Evolutionary conservation across 2,113 vertebrate genomes (phyloP), one percentile per base, ranked within the genome.

Genomic region (Baryphthengus martii): DNA sequence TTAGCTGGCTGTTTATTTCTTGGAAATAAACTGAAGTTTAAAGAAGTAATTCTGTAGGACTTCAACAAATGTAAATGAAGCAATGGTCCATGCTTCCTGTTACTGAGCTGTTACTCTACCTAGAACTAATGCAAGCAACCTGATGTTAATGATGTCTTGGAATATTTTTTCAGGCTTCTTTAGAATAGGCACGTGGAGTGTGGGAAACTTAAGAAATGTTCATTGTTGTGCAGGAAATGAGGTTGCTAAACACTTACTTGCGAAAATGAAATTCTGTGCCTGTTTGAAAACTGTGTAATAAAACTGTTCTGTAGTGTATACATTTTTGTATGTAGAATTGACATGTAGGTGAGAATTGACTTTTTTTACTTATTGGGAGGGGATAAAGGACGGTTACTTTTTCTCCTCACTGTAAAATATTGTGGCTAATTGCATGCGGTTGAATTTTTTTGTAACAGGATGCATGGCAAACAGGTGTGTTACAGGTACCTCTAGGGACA

Each of bases 11-110:
- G 37, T 67, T 66, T 90, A 81, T 92, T 81, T 82, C 55, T 44
- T 84, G 59, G 44, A 91, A 96, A 86, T 78, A 68, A 92, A 67
- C 25, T 79, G 0, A 18, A 78, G n/a, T 37, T 66, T 44, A 63
- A 75, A 73, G 17, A 40, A 59, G 7, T 81, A 73, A 61, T 37
- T 90, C 4, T 49, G 25, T 33, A 39, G 73, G 49, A 81, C 55
- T 87, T 82, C 33, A 89, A 78, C 63, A 93, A 87, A 85, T 91
- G 42, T 93, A 50, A 95, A 80, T 4, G 33, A 94, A 89, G 45
- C 77, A 93, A 37, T 62, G 84, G 89, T 76, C 31, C 31, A 5
- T 87, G 50, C 31, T 95, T 52, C 24, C 17, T 82, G 16, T 81
- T 81, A 29, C 3, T 19, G 24, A 83, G 78, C 86, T 86, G 13